These are phyloP conservation scores for Mirounga angustirostris DNA, from an alignment of 2,113 vertebrate genomes.

Conservation along the genomic window DNA sequence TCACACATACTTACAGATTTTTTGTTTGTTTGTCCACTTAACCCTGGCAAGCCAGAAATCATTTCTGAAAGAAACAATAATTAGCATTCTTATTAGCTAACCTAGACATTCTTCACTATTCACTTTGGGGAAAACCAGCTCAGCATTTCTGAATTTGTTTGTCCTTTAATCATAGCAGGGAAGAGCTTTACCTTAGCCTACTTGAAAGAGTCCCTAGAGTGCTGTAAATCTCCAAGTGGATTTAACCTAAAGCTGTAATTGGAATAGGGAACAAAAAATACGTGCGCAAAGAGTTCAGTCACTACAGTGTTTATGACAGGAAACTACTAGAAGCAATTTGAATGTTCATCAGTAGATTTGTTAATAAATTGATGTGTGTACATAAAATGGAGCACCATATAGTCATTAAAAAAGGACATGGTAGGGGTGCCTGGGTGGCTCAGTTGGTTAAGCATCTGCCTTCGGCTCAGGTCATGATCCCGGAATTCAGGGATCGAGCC, in stretches of 20 bases:
- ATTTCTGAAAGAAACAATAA: slow-evolving; percentile 17
- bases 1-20: neutral
- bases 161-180: slow-evolving; percentile 20
- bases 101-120: neutral
- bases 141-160: slow-evolving; percentile 1
- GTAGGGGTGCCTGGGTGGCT: neutral
- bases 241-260: slow-evolving; percentile 57
- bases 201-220: neutral
- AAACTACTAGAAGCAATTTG: neutral
- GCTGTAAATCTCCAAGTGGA: neutral
- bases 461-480: neutral
- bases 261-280: slow-evolving; percentile 18
- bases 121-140: neutral
- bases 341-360: neutral
- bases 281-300: slow-evolving; percentile 25
- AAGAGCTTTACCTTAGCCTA: neutral
- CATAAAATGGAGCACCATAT: neutral
- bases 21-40: slow-evolving; percentile 8
- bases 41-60: neutral
- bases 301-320: neutral
- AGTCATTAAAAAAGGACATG: neutral
- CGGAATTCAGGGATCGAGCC: neutral
- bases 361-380: neutral
- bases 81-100: neutral
- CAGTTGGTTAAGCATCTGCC: neutral